phyloP scores from a whole-genome alignment of 2,888 invertebrate species.

The Trilocha varians region DNA sequence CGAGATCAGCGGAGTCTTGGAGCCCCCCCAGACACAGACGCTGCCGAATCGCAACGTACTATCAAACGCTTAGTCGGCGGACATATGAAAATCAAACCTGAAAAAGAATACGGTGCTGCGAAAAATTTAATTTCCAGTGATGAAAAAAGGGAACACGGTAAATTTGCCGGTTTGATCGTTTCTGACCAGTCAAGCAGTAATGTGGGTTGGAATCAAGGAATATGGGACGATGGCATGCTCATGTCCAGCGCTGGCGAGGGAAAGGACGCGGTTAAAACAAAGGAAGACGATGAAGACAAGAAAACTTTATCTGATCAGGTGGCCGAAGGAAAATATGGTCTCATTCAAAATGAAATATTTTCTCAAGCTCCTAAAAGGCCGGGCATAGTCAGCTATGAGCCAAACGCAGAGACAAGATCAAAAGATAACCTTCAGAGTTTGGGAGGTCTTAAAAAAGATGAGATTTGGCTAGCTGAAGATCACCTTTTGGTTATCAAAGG shows the following conservation, averaged over 20 bases:
- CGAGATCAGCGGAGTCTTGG: conserved; percentile 66
- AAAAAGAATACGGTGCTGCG: conserved; percentile 53
- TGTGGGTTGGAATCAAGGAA: conserved; percentile 68
- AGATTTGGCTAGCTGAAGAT: conserved; percentile 93
- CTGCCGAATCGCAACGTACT: conserved; percentile 66
- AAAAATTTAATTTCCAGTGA: conserved; percentile 54
- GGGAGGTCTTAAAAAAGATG: conserved; percentile 87
- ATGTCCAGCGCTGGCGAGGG: conserved; percentile 81
- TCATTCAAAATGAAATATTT: conserved; percentile 89
- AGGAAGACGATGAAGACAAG: conserved; percentile 79
- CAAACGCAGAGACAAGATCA: conserved; percentile 83
- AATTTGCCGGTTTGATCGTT: conserved; percentile 51
- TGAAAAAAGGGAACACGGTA: conserved; percentile 53
- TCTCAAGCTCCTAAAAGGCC: conserved; percentile 80
- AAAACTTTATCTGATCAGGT: conserved; percentile 92
- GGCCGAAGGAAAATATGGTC: conserved; percentile 90
- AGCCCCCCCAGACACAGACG: conserved; percentile 35
- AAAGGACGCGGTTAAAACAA: conserved; percentile 63
- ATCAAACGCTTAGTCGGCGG: conserved; percentile 80
- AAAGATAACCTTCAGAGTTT: conserved; percentile 85
- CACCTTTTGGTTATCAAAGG: conserved; percentile 88
- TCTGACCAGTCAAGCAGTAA: conserved; percentile 65
- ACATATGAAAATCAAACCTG: conserved; percentile 70
- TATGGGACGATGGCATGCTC: conserved; percentile 79
- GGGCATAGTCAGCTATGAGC: conserved; percentile 86